Conservation (phyloP, 2,888 invertebrate species). For the Brachylomia viminalis region DNA sequence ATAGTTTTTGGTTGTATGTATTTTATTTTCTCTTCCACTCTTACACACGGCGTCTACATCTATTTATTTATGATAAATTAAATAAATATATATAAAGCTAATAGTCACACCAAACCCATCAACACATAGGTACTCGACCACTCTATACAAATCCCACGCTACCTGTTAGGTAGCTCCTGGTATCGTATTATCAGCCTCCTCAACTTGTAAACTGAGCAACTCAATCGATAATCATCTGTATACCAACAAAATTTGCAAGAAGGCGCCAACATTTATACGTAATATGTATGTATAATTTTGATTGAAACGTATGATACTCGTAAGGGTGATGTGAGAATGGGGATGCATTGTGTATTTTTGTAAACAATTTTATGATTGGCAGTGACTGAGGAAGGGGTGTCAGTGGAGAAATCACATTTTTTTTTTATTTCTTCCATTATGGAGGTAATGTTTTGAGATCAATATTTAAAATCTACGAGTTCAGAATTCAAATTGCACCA, state of each 20-base stretch:
- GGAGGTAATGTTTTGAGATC: not conserved
- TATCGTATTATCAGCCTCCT: slow-evolving; percentile 86
- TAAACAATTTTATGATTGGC: slow-evolving; percentile 65
- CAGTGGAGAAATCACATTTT: slow-evolving; percentile 31
- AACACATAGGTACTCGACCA: slow-evolving; percentile 57
- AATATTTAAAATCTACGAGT: slow-evolving; percentile 2
- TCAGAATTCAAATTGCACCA: not conserved
- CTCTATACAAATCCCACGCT: slow-evolving; percentile 65
- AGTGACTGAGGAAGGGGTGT: slow-evolving; percentile 44
- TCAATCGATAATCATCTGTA: slow-evolving; percentile 88
- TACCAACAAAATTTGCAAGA: slow-evolving; percentile 70
- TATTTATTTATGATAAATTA: too few species aligned
- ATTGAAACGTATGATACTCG: slow-evolving; percentile 69
- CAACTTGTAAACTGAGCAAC: slow-evolving; percentile 88
- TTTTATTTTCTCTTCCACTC: too few species aligned
- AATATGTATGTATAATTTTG: slow-evolving; percentile 65
- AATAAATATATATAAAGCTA: not conserved
- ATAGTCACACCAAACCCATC: slow-evolving; percentile 63
- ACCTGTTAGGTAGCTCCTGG: slow-evolving; percentile 78
- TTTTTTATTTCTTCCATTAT: slow-evolving; percentile 12
- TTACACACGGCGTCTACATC: too few species aligned
- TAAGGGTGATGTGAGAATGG: slow-evolving; percentile 54
- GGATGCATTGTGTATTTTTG: slow-evolving; percentile 60
- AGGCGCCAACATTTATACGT: slow-evolving; percentile 50
- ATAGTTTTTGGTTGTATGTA: not conserved